Base-by-base conservation (phyloP, 30 jellyfish, hydroid and myxozoan genomes). In the Nemopilema nomurai region DNA sequence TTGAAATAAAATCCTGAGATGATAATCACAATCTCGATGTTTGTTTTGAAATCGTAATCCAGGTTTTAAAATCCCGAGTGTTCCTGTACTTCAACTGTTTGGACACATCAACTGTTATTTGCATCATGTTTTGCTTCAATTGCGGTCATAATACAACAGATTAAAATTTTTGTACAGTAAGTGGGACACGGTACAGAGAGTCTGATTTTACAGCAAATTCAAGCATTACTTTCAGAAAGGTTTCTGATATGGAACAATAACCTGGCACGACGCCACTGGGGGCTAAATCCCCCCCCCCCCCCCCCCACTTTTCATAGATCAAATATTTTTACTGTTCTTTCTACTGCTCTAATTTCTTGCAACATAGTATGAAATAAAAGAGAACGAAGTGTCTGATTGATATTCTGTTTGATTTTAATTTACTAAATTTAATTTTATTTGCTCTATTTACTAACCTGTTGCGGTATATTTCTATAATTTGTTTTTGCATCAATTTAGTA, bases 101-200 rank as follows among this genome's bases (percentile, higher is more conserved):
- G 74, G 28, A 65, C 74, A 65, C 28, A 4, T 70, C 80, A 31
- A 70, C 80, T 70, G 80, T 26, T 62, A 26, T 70, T 65, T 70
- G 57, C 80, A 70, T 31, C 80, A 70, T 70, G 80, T 70, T 70
- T 70, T 70, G 80, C 63, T 70, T 70, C 33, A 9, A 70, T 70
- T 70, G 80, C 63, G 80, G 80, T 62, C 80, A 70, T 70, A 70
- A 70, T 49, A 4, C 25, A 26, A 31, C 62, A 26, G 63, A 70
- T 31, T 57, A 70, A 70, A 24, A 65, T 65, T 65, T 65, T 65
- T 65, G 69, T 73, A 41, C 83, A 30, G 69, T 29, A 29, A 28
- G 83, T 73, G 83, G 83, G 69, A 73, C 83, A 73, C n/a, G n/a
- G n/a, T n/a, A n/a, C n/a, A n/a, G n/a, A n/a, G n/a, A n/a, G n/a